Evolutionary conservation across 2,797 vertebrate species (phyloP), one percentile per base, ranked within the genome.

Genomic region (Molossus molossus): DNA sequence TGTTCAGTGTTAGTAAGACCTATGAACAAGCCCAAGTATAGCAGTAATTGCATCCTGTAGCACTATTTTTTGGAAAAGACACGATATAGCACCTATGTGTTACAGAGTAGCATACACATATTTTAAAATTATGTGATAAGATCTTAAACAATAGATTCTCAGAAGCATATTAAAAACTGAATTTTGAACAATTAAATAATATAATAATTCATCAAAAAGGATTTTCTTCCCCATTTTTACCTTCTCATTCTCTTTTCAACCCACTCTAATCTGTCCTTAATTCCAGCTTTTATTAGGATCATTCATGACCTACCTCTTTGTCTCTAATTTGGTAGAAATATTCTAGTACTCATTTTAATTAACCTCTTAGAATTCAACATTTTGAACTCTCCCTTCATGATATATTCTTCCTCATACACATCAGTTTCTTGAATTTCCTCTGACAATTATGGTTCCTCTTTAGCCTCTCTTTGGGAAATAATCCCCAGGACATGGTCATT

Each of bases 121-220:
- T 72, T 85, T 53, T 80, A 67, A 86, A 67, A 67, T 60, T 90
- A 21, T 86, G 40, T 58, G 9, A 53, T 67, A 90, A 60, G 8
- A 58, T 53, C 29, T 81, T 80, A 90, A 77, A n/a, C 53, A 92
- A 53, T 40, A 90, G 21, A 53, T 60, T 67, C 11, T 73, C 14
- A 90, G 33, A 40, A 40, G 4, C 11, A 85, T 57, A 29, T 60
- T 67, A 27, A 90, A 93, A 5, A 86, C 25, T 37, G 6, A 69
- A 91, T 87, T 77, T 91, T 57, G 13, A 91, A 37, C 37, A 87
- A 48, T 60, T 89, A 37, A 10, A 67, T 12, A 79, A 53, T 45
- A 29, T 58, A 87, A 75, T 20, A 48, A 81, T 45, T 85, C 53
- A 64, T 69, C 1, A 57, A 37, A 37, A 83, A 58, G 9, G 4